These are phyloP conservation scores for Heliconius hewitsoni DNA, from an alignment of 1,140 invertebrate species.

Conservation along the genomic window DNA sequence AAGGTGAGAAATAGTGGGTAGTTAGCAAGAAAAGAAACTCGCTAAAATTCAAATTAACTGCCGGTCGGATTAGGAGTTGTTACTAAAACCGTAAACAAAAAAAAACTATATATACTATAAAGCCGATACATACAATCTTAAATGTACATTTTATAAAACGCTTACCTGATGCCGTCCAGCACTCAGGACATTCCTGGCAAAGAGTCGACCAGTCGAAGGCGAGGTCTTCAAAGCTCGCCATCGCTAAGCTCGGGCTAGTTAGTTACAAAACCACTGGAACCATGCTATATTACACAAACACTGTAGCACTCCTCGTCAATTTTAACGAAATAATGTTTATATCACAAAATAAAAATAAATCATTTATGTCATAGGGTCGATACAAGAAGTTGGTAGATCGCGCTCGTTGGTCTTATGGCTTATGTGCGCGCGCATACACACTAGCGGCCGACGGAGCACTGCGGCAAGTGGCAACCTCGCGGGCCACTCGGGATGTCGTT, in stretches of 20 bases:
- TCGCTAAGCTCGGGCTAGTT: constrained; percentile 46
- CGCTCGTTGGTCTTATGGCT: constrained; percentile 43
- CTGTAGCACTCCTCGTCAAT: constrained; percentile 45
- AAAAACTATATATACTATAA: neutral
- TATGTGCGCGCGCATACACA: constrained; percentile 63
- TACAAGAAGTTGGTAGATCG: constrained; percentile 50
- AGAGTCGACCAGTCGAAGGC: constrained; percentile 82
- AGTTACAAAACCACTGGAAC: constrained; percentile 56
- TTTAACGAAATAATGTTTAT: constrained; percentile 40
- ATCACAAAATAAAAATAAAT: constrained; percentile 42
- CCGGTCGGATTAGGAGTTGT: constrained; percentile 37
- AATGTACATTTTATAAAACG: constrained; percentile 28
- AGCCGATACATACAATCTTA: neutral
- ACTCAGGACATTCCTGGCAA: constrained; percentile 82
- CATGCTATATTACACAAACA: constrained; percentile 63
- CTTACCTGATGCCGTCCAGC: constrained; percentile 82
- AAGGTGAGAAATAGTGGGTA: constrained; percentile 36
- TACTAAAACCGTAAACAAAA: neutral
- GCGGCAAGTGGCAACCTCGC: constrained; percentile 52
- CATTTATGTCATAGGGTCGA: constrained; percentile 48
- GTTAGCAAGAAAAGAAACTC: constrained; percentile 26
- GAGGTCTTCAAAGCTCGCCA: constrained; percentile 81
- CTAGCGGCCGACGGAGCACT: constrained; percentile 68
- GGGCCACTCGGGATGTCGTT: constrained; percentile 62
- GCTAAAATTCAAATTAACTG: constrained; percentile 43